phyloP scores from a whole-genome alignment of 2,113 vertebrate genomes.

The Cebidichthys violaceus region DNA sequence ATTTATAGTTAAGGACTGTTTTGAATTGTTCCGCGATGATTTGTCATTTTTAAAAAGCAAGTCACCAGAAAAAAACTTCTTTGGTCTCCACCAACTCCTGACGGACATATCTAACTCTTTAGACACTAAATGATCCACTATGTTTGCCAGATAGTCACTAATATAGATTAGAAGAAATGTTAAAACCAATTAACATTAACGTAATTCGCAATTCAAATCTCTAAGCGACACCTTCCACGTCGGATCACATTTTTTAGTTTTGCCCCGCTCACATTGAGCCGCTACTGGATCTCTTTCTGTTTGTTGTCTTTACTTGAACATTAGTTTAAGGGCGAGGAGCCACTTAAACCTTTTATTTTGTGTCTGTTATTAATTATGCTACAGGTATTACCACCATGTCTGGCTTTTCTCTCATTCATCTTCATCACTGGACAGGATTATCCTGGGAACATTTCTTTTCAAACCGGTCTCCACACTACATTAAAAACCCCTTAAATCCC shows the following conservation, averaged over 20 bases:
- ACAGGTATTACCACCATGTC: background rate
- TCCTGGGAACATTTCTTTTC: slow-evolving; percentile 4
- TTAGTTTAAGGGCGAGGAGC: background rate
- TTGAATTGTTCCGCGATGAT: too few relatives aligned
- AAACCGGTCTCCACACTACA: background rate
- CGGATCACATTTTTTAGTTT: background rate
- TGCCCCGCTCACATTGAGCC: background rate
- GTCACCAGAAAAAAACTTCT: background rate
- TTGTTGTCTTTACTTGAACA: background rate
- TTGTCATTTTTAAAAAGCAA: too few relatives aligned
- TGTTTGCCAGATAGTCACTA: background rate
- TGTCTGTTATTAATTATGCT: background rate
- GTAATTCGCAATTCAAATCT: background rate
- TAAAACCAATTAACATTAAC: too few relatives aligned
- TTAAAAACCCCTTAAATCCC: slow-evolving; percentile 34
- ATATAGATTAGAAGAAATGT: background rate
- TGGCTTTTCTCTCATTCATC: slow-evolving; percentile 3
- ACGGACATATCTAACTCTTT: background rate
- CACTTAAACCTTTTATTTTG: background rate
- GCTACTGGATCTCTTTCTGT: background rate
- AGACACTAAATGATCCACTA: background rate
- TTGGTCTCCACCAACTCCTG: background rate
- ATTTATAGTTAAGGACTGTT: too few relatives aligned
- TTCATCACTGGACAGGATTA: slow-evolving; percentile 5
- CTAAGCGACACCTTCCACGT: background rate